phyloP scores from a whole-genome alignment of 2,797 vertebrate genomes.

The Enteromius afrohamiltoni region DNA sequence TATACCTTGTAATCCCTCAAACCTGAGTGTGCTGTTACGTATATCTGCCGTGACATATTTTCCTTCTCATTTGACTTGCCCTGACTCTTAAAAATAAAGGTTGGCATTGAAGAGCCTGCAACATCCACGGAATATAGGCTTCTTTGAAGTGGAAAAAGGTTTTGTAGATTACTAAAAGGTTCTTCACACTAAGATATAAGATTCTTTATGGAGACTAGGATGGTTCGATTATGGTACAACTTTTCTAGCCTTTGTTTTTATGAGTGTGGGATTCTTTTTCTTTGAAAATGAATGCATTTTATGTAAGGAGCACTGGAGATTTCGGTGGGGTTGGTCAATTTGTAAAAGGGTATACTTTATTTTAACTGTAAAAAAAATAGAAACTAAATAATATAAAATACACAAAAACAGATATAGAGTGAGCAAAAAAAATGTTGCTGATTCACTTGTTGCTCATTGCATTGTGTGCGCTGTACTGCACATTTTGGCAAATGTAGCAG shows the following conservation, averaged over 20 bases:
- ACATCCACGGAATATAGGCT: neutral
- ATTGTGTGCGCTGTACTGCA: neutral
- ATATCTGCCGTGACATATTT: constrained; percentile 55
- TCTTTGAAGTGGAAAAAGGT: neutral
- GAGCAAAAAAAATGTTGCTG: too few species aligned
- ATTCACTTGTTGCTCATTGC: neutral
- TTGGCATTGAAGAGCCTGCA: neutral
- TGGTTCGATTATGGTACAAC: neutral
- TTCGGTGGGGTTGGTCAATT: neutral
- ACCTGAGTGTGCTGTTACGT: constrained; percentile 58
- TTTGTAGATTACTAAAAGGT: neutral
- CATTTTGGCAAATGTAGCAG: neutral
- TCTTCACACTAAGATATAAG: neutral
- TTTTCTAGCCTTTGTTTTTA: neutral
- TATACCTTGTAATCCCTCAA: constrained; percentile 80
- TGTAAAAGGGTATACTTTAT: neutral
- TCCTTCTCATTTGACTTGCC: constrained; percentile 57
- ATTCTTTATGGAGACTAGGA: neutral
- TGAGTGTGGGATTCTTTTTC: neutral
- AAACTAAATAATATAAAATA: too few species aligned
- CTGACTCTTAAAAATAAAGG: neutral
- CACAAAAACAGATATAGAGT: neutral
- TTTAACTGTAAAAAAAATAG: neutral
- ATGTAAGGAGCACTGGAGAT: neutral
- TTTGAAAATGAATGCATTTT: neutral